These are phyloP conservation scores for Pogonophryne albipinna DNA, from an alignment of 2,797 vertebrate species.

Conservation along the genomic window DNA sequence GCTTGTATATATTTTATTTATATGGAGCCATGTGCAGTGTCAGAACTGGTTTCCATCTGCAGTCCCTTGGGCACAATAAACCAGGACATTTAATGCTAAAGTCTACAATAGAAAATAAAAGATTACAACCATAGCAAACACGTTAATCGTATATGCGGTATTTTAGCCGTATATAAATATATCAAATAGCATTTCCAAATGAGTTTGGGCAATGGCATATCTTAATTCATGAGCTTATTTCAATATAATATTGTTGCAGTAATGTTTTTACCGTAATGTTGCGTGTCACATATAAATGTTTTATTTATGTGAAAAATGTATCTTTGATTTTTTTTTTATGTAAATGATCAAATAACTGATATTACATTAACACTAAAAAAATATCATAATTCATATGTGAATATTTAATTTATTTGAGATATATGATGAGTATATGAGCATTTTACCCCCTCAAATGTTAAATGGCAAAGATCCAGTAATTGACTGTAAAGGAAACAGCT, in stretches of 20 bases:
- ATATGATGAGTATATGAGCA: not conserved
- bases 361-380: not conserved
- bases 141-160: not conserved
- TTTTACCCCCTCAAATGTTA: not conserved
- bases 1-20: slow-evolving; percentile 8
- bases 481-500: not conserved
- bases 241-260: not conserved
- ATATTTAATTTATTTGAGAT: not conserved
- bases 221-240: not conserved
- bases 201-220: not conserved
- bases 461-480: not conserved
- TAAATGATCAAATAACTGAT: not conserved
- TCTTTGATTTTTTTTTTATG: not conserved
- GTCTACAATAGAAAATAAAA: not conserved
- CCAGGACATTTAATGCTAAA: not conserved
- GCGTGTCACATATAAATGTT: not conserved
- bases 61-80: not conserved
- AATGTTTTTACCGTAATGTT: slow-evolving; percentile 1
- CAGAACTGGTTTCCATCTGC: not conserved
- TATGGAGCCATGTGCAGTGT: not conserved
- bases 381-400: not conserved
- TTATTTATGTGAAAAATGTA: no score
- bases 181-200: not conserved
- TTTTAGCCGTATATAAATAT: no score
- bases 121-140: not conserved